Evolutionary conservation across 2,113 vertebrate species (phyloP).

Genomic region (Dipodomys merriami): DNA sequence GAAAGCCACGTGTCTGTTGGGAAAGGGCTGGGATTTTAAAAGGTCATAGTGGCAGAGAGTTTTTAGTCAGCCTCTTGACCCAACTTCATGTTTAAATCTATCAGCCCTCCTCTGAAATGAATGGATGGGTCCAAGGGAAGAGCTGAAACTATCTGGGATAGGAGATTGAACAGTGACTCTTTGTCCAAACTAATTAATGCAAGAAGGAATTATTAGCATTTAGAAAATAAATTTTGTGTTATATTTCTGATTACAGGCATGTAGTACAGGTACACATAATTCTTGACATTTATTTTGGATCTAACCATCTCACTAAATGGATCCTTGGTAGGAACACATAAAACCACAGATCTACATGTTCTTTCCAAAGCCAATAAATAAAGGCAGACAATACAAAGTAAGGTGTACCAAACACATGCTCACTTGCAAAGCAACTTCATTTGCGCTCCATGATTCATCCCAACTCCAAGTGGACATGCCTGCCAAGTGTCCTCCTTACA

Average conservation of each 20-base stretch:
- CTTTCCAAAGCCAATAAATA: too few relatives aligned
- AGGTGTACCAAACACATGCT: fast-evolving
- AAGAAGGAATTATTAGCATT: neutral
- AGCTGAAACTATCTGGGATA: neutral
- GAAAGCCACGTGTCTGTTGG: neutral
- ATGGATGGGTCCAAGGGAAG: neutral
- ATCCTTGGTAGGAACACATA: neutral
- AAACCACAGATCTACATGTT: neutral
- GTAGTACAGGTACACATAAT: neutral
- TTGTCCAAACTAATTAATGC: neutral
- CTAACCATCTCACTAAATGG: neutral
- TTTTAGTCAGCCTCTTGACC: neutral
- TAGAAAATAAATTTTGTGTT: neutral
- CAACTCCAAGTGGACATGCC: neutral
- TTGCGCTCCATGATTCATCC: too few relatives aligned
- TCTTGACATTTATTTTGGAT: neutral
- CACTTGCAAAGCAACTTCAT: neutral
- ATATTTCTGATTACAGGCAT: neutral
- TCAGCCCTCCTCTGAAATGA: neutral
- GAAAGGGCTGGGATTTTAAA: neutral
- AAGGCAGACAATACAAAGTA: neutral
- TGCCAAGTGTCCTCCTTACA: fast-evolving
- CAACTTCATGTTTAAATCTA: neutral
- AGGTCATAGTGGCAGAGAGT: fast-evolving
- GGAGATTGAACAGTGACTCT: neutral